These are phyloP conservation scores for Cosmopolites sordidus DNA, from an alignment of 2,888 invertebrate species.

Conservation along the genomic window DNA sequence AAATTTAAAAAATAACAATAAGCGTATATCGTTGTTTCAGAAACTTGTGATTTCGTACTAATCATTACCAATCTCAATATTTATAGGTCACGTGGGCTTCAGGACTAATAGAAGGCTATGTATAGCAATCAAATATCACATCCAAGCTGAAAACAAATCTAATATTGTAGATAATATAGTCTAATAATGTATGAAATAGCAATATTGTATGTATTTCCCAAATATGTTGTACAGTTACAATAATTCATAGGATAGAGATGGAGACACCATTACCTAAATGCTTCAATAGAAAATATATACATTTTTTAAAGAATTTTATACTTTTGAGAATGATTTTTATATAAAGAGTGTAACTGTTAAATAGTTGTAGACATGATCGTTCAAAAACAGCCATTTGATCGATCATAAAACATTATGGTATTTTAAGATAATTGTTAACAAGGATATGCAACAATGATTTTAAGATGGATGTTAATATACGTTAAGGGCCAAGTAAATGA, in stretches of 20 bases:
- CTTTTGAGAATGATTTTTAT: conserved; percentile 28
- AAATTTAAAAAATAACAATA: no score
- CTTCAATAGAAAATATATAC: conserved; percentile 14
- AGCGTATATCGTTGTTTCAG: no score
- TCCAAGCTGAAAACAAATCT: neutral
- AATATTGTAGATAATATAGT: conserved; percentile 1
- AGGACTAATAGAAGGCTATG: no score
- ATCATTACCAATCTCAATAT: no score
- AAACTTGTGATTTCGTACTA: no score
- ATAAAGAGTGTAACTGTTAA: conserved; percentile 13
- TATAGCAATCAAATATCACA: no score
- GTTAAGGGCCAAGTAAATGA: no score
- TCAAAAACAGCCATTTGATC: conserved; percentile 45
- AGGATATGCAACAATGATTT: no score
- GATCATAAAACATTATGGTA: conserved; percentile 29
- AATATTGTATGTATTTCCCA: conserved; percentile 31
- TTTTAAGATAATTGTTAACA: neutral
- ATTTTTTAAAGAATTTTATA: conserved; percentile 31
- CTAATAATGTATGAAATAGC: conserved; percentile 37
- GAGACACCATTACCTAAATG: conserved; percentile 6
- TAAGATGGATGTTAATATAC: no score
- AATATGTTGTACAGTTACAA: conserved; percentile 32
- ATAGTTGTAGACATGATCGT: conserved; percentile 18
- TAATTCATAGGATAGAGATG: conserved; percentile 16
- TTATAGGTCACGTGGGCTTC: no score